phyloP scores from a whole-genome alignment of 2,888 invertebrate species.

The Athrips mouffetella region DNA sequence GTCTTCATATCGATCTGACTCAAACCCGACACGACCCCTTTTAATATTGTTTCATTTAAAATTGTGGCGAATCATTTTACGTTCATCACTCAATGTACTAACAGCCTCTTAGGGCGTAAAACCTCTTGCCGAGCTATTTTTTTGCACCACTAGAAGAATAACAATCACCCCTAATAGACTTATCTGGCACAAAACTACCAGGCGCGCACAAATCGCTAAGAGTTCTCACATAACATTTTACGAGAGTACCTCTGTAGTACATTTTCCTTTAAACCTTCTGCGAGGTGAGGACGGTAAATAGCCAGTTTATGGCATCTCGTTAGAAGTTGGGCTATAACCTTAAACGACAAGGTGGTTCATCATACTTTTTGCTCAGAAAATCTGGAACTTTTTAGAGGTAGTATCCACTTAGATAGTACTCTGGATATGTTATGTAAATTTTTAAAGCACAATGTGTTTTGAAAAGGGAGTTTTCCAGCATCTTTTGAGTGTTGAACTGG shows the following conservation, averaged over 20 bases:
- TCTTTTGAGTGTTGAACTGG: too few relatives aligned
- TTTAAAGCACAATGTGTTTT: too few relatives aligned
- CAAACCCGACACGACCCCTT: too few relatives aligned
- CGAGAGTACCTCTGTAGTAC: slow-evolving; percentile 35
- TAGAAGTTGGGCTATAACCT: slow-evolving; percentile 68
- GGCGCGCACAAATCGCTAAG: slow-evolving; percentile 35
- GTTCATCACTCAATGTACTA: too few relatives aligned
- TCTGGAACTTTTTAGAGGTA: slow-evolving; percentile 58
- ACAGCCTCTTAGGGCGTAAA: too few relatives aligned
- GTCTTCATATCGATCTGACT: too few relatives aligned
- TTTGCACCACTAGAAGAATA: too few relatives aligned
- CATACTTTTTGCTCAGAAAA: slow-evolving; percentile 57
- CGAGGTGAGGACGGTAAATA: slow-evolving; percentile 62
- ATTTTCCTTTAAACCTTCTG: slow-evolving; percentile 41
- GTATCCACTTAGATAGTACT: too few relatives aligned
- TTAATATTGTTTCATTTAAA: slow-evolving; percentile 14
- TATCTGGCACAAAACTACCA: slow-evolving; percentile 20
- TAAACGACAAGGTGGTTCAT: slow-evolving; percentile 59
- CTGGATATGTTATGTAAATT: too few relatives aligned
- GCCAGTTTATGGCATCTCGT: slow-evolving; percentile 69
- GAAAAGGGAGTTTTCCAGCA: too few relatives aligned
- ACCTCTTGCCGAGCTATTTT: too few relatives aligned
- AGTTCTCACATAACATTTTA: slow-evolving; percentile 58
- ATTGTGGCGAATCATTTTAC: too few relatives aligned
- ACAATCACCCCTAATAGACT: neutral